These are phyloP conservation scores for Molorchus minor DNA, from an alignment of 2,888 invertebrate species.

Conservation along the genomic window DNA sequence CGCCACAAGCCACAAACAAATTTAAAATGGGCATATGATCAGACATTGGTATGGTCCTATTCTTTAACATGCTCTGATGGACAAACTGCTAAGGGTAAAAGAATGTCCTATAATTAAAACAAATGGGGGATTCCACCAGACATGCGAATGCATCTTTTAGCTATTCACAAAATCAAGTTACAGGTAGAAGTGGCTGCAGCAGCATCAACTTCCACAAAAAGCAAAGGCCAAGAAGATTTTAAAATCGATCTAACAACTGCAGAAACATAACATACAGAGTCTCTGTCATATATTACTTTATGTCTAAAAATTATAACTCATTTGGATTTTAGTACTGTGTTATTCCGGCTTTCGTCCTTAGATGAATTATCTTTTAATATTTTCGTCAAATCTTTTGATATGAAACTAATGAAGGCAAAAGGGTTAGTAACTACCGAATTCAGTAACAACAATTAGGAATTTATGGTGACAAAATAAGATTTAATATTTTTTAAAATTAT, in stretches of 20 bases:
- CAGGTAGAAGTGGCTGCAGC: slow-evolving; percentile 1
- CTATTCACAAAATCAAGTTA: not conserved
- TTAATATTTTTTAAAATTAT: no score
- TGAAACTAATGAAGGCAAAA: not conserved
- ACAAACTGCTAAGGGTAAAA: not conserved
- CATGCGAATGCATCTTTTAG: not conserved
- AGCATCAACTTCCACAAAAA: not conserved
- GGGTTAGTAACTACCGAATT: not conserved
- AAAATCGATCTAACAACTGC: not conserved
- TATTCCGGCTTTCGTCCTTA: not conserved
- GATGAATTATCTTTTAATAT: not conserved
- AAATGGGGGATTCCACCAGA: not conserved
- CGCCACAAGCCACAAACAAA: no score
- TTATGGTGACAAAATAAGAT: not conserved
- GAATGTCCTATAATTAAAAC: not conserved
- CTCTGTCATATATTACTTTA: not conserved
- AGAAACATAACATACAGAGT: not conserved
- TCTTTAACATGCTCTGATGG: slow-evolving; percentile 5
- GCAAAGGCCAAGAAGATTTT: not conserved
- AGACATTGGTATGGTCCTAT: slow-evolving; percentile 2
- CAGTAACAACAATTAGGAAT: not conserved
- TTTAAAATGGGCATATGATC: not conserved
- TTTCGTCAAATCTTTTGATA: not conserved
- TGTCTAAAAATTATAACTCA: not conserved
- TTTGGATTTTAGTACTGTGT: not conserved